Evolutionary conservation across 2,888 invertebrate species (phyloP).

Genomic region (Automeris io): DNA sequence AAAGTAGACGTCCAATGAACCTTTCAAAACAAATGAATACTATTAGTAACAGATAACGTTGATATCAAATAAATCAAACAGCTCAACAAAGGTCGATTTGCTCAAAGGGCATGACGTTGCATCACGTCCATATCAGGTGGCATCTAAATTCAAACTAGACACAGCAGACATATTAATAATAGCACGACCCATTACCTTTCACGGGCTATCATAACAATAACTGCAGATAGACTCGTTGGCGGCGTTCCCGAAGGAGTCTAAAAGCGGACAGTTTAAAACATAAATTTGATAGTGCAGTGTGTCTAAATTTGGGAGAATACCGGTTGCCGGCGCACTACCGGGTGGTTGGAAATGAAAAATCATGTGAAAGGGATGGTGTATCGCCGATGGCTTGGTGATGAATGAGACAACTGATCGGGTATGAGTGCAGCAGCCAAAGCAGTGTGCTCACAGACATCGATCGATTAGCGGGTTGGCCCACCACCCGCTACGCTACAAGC

Average conservation of each 20-base stretch:
- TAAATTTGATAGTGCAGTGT: conserved; percentile 71
- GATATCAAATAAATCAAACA: conserved; percentile 9
- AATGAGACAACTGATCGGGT: conserved; percentile 54
- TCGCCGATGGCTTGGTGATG: conserved; percentile 34
- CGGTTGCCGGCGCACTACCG: conserved; percentile 65
- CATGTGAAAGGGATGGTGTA: conserved; percentile 60
- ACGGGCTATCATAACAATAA: conserved; percentile 53
- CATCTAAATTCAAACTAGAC: conserved; percentile 23
- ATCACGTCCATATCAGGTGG: conserved; percentile 46
- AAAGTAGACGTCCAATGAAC: conserved; percentile 55
- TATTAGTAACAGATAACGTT: conserved; percentile 27
- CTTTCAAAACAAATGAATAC: conserved; percentile 36
- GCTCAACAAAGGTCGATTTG: conserved; percentile 29
- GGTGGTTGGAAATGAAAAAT: conserved; percentile 72
- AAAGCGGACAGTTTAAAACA: conserved; percentile 67
- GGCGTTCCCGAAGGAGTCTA: conserved; percentile 46
- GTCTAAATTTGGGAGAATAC: conserved; percentile 71
- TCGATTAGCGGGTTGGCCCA: conserved; percentile 65
- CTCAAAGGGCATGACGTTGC: conserved; percentile 40
- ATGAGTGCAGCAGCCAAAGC: conserved; percentile 53
- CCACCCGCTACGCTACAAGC: conserved; percentile 46
- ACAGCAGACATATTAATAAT: conserved; percentile 64
- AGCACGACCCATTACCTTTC: conserved; percentile 59
- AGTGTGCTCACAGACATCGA: conserved; percentile 68
- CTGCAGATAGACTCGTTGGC: conserved; percentile 56